Conservation (phyloP, 92 coral and sea anemone species). For the Actinostola sp. region DNA sequence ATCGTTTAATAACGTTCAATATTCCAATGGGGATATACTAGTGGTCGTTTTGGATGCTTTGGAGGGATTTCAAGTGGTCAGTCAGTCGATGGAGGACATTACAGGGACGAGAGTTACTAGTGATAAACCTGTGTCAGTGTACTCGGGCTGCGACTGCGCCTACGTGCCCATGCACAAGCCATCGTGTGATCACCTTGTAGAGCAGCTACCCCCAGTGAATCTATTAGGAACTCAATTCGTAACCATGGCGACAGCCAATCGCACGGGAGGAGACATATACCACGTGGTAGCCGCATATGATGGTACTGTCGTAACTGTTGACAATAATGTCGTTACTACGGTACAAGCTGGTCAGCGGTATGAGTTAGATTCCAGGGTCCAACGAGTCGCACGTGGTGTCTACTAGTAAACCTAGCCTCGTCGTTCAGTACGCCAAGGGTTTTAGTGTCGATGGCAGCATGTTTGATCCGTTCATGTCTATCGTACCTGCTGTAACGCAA, state of each 20-base stretch:
- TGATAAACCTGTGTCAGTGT: conserved; percentile 73
- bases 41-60: conserved; percentile 44
- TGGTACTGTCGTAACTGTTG: conserved; percentile 53
- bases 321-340: conserved; percentile 8
- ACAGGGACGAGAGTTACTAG: conserved; percentile 78
- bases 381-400: conserved; percentile 44
- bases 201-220: conserved; percentile 80
- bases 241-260: conserved; percentile 69
- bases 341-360: conserved; percentile 58
- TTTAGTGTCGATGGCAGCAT: conserved; percentile 2
- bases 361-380: conserved; percentile 34
- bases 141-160: conserved; percentile 88
- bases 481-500: conserved; percentile 71
- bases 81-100: conserved; percentile 32
- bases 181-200: conserved; percentile 82
- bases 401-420: conserved; percentile 68
- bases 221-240: conserved; percentile 73
- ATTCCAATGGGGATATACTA: conserved; percentile 47
- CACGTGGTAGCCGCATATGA: conserved; percentile 73
- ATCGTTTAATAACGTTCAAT: background rate
- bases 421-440: conserved; percentile 72
- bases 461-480: conserved; percentile 75
- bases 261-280: conserved; percentile 62
- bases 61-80: conserved; percentile 68
- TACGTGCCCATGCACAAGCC: conserved; percentile 43